A percentile compares a stretch with the other conserved stretches of the same genome.
Conservation (phyloP, 2,113 vertebrate genomes). For the Chloropsis cyanopogon region DNA sequence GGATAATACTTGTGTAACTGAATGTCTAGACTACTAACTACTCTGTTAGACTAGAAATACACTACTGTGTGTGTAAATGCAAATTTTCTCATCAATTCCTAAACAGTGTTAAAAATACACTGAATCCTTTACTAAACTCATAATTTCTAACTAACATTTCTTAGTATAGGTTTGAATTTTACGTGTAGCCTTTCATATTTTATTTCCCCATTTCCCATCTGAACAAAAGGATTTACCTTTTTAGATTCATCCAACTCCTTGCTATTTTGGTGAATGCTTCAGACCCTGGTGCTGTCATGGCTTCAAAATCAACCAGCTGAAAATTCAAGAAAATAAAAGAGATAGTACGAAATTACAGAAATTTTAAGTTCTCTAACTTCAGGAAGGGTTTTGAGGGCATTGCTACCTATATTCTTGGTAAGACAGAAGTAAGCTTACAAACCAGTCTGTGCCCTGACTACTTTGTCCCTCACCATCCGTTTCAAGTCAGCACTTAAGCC, state of each 20-base stretch:
- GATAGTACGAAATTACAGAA: neutral
- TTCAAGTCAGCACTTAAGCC: neutral
- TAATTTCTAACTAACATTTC: neutral
- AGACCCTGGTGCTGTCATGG: conserved; percentile 91
- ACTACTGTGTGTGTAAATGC: neutral
- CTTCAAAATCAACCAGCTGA: conserved; percentile 97
- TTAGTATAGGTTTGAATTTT: neutral
- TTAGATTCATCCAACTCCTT: conserved; percentile 94
- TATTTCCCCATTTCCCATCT: neutral
- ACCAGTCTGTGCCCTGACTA: neutral
- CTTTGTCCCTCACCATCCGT: neutral
- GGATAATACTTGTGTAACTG: neutral
- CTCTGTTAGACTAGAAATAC: neutral
- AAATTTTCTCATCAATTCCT: neutral
- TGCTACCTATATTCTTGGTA: neutral
- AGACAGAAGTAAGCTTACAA: neutral
- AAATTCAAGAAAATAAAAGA: conserved; percentile 14
- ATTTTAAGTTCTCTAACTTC: neutral
- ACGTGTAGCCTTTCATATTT: neutral
- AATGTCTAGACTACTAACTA: neutral
- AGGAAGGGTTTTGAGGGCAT: neutral
- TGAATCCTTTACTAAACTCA: neutral
- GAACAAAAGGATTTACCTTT: conserved; percentile 76
- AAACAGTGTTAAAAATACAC: neutral
- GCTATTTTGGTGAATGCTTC: conserved; percentile 91